Percentiles rank a stretch among this genome's conserved stretches.
Evolutionary conservation across 2,888 invertebrate genomes (phyloP).

Genomic region (Ariolimax columbianus): DNA sequence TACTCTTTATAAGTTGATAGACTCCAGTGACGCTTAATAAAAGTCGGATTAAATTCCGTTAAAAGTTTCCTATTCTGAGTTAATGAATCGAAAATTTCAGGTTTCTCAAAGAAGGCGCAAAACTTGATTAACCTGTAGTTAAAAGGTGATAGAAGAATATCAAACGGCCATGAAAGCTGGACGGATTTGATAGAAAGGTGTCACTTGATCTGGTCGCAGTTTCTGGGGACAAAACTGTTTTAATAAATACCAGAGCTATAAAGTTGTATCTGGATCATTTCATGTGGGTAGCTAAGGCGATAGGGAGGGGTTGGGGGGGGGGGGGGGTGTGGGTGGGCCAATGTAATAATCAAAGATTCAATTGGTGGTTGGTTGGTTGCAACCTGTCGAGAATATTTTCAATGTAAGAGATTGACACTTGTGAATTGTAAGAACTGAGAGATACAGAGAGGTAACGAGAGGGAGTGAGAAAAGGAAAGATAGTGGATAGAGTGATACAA

Average conservation of each 20-base stretch:
- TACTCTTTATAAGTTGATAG: neutral
- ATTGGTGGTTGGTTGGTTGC: neutral
- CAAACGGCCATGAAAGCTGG: neutral
- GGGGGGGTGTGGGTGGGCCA: too few species aligned
- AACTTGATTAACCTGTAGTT: neutral
- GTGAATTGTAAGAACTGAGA: neutral
- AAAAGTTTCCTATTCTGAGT: neutral
- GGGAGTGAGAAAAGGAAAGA: conserved; percentile 27
- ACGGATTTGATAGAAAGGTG: neutral
- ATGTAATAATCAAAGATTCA: neutral
- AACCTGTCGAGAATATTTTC: neutral
- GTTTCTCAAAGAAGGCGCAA: neutral
- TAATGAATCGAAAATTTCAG: neutral
- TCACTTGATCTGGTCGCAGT: neutral
- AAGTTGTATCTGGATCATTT: neutral
- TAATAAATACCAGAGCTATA: neutral
- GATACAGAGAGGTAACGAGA: neutral
- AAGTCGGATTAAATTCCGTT: neutral
- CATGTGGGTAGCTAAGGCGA: neutral
- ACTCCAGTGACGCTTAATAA: neutral
- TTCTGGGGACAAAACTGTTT: neutral
- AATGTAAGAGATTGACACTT: too few species aligned
- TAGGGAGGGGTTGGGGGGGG: too few species aligned
- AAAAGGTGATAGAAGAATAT: neutral
- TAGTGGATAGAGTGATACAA: conserved; percentile 28